Conservation (phyloP, 2,797 vertebrate genomes). For the Chrysocyon brachyurus region DNA sequence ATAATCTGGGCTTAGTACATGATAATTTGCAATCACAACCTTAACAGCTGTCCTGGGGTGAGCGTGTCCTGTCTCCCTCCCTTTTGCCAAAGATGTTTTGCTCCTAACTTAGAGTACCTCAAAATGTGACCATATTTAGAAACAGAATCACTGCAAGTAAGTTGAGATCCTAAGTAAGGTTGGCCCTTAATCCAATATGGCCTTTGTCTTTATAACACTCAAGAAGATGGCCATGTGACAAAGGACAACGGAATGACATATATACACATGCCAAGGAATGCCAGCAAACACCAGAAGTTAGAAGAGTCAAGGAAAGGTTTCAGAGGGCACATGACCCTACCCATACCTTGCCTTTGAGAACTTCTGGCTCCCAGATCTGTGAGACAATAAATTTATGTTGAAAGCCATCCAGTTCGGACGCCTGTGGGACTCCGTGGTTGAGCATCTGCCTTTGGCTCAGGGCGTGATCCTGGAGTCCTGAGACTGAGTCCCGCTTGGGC, state of each 20-base stretch:
- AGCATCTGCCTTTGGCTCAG: too few species aligned
- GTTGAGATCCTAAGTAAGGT: not conserved
- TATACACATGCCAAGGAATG: not conserved
- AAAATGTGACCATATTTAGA: not conserved
- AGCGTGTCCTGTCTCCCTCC: not conserved
- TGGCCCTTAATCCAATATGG: not conserved
- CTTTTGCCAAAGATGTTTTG: not conserved
- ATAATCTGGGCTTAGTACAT: not conserved
- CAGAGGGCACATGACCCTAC: not conserved
- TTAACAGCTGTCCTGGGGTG: not conserved
- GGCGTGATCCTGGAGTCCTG: too few species aligned
- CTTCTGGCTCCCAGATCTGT: not conserved
- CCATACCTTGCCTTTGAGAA: not conserved
- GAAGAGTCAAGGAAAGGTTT: not conserved
- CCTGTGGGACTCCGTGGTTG: too few species aligned
- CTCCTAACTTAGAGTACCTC: not conserved
- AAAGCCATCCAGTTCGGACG: not conserved
- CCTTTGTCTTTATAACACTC: not conserved
- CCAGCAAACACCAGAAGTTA: not conserved
- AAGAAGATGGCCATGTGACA: not conserved
- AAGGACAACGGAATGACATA: not conserved
- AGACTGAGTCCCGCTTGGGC: too few species aligned
- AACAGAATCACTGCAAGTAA: not conserved
- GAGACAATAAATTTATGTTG: not conserved
- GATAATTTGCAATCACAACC: slow-evolving; percentile 12